Evolutionary conservation across 2,797 vertebrate genomes (phyloP), one percentile per base, ranked within the genome.

Genomic region (Periparus ater): DNA sequence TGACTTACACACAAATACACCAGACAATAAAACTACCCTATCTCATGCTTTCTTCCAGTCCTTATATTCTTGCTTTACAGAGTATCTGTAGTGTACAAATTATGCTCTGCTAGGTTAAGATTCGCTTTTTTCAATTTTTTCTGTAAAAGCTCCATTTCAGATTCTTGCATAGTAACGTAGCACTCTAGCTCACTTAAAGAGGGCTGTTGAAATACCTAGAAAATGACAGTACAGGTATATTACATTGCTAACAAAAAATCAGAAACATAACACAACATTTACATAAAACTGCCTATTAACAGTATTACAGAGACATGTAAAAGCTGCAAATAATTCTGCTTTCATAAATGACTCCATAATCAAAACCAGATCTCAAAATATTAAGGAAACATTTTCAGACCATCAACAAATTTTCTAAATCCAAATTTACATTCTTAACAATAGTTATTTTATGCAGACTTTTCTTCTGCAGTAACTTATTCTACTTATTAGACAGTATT

Each of bases 81-180:
- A 48, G 45, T 96, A 92, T 75, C 29, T 63, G 61, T 71, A 87
- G 47, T 30, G 40, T 86, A 81, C 67, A 93, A 86, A 84, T 73
- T 90, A 87, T 74, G 75, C 50, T 97, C 84, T 78, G 85, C 70
- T 51, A 97, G 66, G 53, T 96, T 95, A 95, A 95, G 63, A 91
- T 83, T 94, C 25, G 77, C 50, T 65, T 88, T 89, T 94, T 96
- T 96, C 61, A 95, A 50, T 95, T 98, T 98, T 91, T 97, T 95
- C 86, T 96, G 94, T 87, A 98, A 97, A 98, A 96, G 91, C 32
- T 97, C 71, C 10, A 98, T 97, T 97, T 98, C 97, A 78, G 95
- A 97, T 84, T 97, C 97, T 91, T 98, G 97, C 77, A 97, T 94
- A 36, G 93, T 87, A 93, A 96, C 91, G 71, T 95, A 82, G 85